These are phyloP conservation scores for Girardinus metallicus DNA, from an alignment of 2,797 vertebrate species.

Conservation along the genomic window DNA sequence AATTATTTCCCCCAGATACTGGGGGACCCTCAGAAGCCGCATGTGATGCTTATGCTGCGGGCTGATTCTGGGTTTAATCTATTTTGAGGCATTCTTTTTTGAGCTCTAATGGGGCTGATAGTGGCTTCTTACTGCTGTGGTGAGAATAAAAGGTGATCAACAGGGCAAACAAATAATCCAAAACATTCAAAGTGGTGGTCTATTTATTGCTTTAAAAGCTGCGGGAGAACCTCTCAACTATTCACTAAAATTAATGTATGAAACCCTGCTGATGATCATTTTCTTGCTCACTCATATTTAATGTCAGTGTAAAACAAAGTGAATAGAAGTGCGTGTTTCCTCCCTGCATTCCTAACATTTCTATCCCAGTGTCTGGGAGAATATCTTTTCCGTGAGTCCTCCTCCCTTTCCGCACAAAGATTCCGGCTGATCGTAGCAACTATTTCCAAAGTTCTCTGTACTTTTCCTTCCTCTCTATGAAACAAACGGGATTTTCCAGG, in stretches of 20 bases:
- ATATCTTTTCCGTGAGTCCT: constrained; percentile 59
- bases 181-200: not conserved
- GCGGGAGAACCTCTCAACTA: not conserved
- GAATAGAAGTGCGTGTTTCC: constrained; percentile 42
- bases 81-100: constrained; percentile 1
- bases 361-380: constrained; percentile 62
- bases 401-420: constrained; percentile 74
- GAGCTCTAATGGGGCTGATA: no score
- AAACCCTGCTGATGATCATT: not conserved
- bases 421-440: constrained; percentile 67
- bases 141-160: constrained; percentile 20
- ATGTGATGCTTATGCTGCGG: not conserved
- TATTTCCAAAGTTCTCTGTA: constrained; percentile 77
- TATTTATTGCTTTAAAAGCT: constrained; percentile 5
- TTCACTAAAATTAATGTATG: not conserved
- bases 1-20: not conserved
- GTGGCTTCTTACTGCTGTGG: constrained; percentile 19
- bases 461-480: constrained; percentile 83
- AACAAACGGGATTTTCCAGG: constrained; percentile 86
- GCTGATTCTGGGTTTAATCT: not conserved
- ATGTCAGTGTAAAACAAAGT: constrained; percentile 14
- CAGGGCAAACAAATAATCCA: constrained; percentile 23
- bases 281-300: not conserved
- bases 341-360: constrained; percentile 76
- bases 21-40: not conserved